These are phyloP conservation scores for Crioceris asparagi DNA, from an alignment of 2,888 invertebrate species.

Conservation along the genomic window DNA sequence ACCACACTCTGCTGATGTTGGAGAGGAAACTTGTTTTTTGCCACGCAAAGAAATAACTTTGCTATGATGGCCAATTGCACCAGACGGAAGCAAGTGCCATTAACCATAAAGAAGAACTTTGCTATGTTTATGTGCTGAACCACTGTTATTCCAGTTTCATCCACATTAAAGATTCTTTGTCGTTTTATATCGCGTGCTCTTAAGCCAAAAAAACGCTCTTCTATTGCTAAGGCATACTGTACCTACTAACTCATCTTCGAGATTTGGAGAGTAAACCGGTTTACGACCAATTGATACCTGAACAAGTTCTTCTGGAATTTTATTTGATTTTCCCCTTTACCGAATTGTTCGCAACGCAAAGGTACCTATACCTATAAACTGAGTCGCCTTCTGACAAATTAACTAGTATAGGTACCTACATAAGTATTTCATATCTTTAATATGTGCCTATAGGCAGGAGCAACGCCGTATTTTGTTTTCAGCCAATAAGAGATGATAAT, in stretches of 20 bases:
- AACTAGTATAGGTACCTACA: too few species aligned
- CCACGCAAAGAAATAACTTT: background rate
- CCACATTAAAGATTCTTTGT: background rate
- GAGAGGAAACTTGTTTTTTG: background rate
- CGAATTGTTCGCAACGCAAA: too few species aligned
- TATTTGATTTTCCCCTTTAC: background rate
- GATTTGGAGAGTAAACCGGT: background rate
- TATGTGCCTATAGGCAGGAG: too few species aligned
- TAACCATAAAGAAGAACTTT: too few species aligned
- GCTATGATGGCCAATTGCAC: too few species aligned
- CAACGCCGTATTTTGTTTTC: too few species aligned
- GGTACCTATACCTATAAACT: too few species aligned
- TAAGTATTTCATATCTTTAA: too few species aligned
- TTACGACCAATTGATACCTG: background rate
- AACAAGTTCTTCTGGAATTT: background rate
- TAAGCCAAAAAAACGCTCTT: background rate
- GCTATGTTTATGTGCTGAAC: background rate
- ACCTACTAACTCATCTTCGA: background rate
- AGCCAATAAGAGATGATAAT: too few species aligned
- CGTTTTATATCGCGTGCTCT: background rate
- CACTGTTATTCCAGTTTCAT: background rate
- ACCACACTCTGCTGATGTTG: background rate
- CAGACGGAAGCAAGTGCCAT: too few species aligned
- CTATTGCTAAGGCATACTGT: background rate
- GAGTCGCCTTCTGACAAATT: too few species aligned